Evolutionary conservation across 2,113 vertebrate genomes (phyloP), one percentile per base, ranked within the genome.

Genomic region (Tupaia chinensis): DNA sequence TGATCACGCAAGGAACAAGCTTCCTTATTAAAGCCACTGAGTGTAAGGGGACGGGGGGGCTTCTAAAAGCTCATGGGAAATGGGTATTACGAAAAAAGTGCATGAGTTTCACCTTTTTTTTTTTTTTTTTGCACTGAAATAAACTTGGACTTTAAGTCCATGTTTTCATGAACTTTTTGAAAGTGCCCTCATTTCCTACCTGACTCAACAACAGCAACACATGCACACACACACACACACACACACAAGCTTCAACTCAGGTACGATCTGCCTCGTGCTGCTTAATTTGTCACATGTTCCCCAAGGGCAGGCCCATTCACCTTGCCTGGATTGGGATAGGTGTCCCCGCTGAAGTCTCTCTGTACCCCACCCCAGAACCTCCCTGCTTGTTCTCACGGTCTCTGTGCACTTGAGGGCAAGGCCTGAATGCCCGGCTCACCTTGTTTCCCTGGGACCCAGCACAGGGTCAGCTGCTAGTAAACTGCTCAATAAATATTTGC

Each of bases 401-500:
- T 95, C 94, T 60, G 32, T 72, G 65, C 23, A 0, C 89, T 53
- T 86, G 53, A 84, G 70, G 92, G 66, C 4, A 60, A 87, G 87
- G 44, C 89, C 86, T 16, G 54, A 76, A 70, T 16, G 34, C 25
- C 87, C 16, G 17, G 61, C 7, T 96, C 87, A 77, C 74, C 63
- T 69, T 89, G 91, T 93, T 74, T 93, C 81, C 83, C 91, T 76
- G 74, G 91, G 93, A 54, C 68, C 58, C 76, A 72, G 66, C 86
- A 69, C 4, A 86, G 95, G 34, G 81, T 77, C 87, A 94, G 61
- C 72, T 15, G 19, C 87, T 91, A 56, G 80, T 90, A 96, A 97
- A 93, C 82, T 25, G 4, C 87, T 96, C 94, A 95, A 94, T 93
- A 96, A 95, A 96, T 95, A 98, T 97, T 97, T 97, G 94, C 87